Percentiles rank a stretch among this genome's conserved stretches.
Conservation (phyloP, 2,797 vertebrate genomes). For the Neomorphus geoffroyi region DNA sequence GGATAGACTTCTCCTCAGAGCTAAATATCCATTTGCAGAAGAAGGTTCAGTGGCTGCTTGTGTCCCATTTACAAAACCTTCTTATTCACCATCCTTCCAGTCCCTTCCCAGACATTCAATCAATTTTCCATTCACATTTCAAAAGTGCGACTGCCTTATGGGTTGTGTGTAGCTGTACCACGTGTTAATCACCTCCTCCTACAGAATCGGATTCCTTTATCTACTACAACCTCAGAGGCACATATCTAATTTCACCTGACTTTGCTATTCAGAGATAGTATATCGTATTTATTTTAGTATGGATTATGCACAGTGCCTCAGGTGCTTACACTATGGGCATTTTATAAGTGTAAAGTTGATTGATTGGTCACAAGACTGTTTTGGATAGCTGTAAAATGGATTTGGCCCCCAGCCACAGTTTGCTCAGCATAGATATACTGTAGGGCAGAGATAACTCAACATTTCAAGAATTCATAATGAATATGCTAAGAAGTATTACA, state of each 20-base stretch:
- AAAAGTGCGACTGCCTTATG: not conserved
- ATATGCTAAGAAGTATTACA: constrained; percentile 59
- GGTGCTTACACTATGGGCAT: constrained; percentile 23
- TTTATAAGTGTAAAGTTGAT: constrained; percentile 58
- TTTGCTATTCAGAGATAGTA: constrained; percentile 10
- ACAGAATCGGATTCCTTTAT: not conserved
- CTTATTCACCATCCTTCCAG: not conserved
- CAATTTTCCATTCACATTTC: constrained; percentile 29
- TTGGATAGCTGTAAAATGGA: constrained; percentile 65
- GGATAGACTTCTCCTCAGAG: not conserved
- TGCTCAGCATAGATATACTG: constrained; percentile 53
- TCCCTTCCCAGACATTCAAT: constrained; percentile 11
- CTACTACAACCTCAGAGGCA: constrained; percentile 33
- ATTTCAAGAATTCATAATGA: constrained; percentile 58
- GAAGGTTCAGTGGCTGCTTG: not conserved
- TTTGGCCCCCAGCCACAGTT: constrained; percentile 59
- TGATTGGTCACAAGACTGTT: constrained; percentile 69
- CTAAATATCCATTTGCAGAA: not conserved
- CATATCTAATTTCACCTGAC: constrained; percentile 40
- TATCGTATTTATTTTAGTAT: constrained; percentile 30
- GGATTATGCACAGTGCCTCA: constrained; percentile 38
- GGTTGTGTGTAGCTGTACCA: not conserved
- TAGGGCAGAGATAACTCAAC: constrained; percentile 53
- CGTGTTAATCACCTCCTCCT: not conserved
- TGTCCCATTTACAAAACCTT: not conserved